phyloP scores from a whole-genome alignment of 2,888 invertebrate species.

The Eupelmus urozonus region DNA sequence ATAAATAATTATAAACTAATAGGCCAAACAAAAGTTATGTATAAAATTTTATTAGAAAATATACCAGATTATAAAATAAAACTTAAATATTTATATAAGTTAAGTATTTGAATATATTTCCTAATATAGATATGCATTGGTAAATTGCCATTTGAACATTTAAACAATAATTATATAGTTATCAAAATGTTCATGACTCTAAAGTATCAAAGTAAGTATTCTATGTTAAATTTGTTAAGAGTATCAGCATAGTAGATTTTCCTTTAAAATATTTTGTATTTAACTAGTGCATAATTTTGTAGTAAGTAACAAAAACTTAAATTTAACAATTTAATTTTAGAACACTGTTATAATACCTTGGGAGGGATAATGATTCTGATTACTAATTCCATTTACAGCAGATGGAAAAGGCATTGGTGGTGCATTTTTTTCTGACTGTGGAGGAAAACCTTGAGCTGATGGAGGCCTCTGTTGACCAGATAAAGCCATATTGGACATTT shows the following conservation, averaged over 20 bases:
- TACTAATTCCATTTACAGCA: slow-evolving; percentile 69
- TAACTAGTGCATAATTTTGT: neutral
- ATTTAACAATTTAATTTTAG: too few relatives aligned
- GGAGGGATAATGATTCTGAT: slow-evolving; percentile 59
- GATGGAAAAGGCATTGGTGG: slow-evolving; percentile 62
- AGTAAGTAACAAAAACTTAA: slow-evolving; percentile 7
- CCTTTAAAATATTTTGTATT: neutral
- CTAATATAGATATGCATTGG: too few relatives aligned
- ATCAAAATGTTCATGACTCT: too few relatives aligned
- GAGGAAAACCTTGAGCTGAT: slow-evolving; percentile 65
- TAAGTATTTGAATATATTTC: too few relatives aligned
- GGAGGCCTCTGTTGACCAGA: slow-evolving; percentile 66
- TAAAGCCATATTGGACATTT: slow-evolving; percentile 70
- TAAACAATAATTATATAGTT: too few relatives aligned
- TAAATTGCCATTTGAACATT: too few relatives aligned
- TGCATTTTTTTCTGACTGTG: slow-evolving; percentile 64
- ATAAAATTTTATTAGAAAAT: too few relatives aligned
- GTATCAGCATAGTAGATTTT: neutral
- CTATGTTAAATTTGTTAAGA: too few relatives aligned
- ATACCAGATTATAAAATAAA: too few relatives aligned
- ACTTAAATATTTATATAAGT: too few relatives aligned
- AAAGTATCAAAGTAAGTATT: too few relatives aligned
- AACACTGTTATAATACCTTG: slow-evolving; percentile 54
- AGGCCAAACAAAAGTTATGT: too few relatives aligned
- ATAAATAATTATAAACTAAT: neutral